Evolutionary conservation across 2,888 invertebrate genomes (phyloP).

Genomic region (Acronicta alni): DNA sequence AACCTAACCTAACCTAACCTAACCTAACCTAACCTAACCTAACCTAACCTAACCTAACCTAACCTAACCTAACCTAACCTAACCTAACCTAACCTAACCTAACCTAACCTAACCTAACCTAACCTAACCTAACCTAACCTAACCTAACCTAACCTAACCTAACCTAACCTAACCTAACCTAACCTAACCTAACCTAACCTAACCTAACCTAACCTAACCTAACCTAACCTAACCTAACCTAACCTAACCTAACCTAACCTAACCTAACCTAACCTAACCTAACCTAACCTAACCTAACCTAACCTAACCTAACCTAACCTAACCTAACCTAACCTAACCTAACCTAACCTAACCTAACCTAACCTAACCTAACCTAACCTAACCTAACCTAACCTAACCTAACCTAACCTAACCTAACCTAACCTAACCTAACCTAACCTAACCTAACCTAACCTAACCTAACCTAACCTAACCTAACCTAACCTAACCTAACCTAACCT

Average conservation of each 20-base stretch:
- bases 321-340: constrained; percentile 22
- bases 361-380: constrained; percentile 32
- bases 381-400: constrained; percentile 16
- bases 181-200: constrained; percentile 28
- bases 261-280: constrained; percentile 29
- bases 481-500: too few relatives aligned
- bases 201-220: constrained; percentile 29
- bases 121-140: constrained; percentile 34
- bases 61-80: constrained; percentile 11
- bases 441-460: too few relatives aligned
- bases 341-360: constrained; percentile 25
- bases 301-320: constrained; percentile 17
- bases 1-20: constrained; percentile 48
- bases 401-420: too few relatives aligned
- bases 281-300: constrained; percentile 26
- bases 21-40: constrained; percentile 36
- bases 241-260: constrained; percentile 4
- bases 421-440: too few relatives aligned
- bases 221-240: constrained; percentile 8
- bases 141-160: constrained; percentile 33
- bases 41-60: constrained; percentile 31
- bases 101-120: constrained; percentile 23
- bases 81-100: too few relatives aligned
- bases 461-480: too few relatives aligned
- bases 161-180: constrained; percentile 26